Conservation (phyloP, 1,140 invertebrate species). For the Prorops nasuta region DNA sequence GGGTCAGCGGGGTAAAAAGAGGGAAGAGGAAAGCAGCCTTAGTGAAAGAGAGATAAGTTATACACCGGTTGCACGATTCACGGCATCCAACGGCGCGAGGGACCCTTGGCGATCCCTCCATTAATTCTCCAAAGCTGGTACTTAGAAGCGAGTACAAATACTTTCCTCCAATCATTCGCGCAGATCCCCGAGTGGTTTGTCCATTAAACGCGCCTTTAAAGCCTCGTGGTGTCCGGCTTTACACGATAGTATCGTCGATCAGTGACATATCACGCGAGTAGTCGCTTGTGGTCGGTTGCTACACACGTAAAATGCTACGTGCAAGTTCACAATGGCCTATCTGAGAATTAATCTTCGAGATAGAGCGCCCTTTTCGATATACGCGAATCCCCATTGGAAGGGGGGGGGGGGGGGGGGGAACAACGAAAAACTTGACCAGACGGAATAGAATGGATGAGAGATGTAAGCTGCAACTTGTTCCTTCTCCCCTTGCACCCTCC, state of each 20-base stretch:
- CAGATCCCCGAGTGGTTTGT: background rate
- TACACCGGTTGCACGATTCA: conserved; percentile 5
- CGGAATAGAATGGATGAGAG: too few relatives aligned
- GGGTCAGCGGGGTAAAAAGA: too few relatives aligned
- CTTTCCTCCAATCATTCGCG: conserved; percentile 2
- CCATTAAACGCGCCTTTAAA: background rate
- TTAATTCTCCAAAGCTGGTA: background rate
- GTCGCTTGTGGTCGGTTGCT: too few relatives aligned
- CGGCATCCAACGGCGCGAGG: background rate
- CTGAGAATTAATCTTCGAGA: conserved; percentile 6
- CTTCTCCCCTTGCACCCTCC: too few relatives aligned
- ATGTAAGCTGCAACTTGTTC: too few relatives aligned
- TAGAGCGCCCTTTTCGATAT: too few relatives aligned
- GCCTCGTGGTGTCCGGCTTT: background rate
- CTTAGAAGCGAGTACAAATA: background rate
- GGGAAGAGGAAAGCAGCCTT: too few relatives aligned
- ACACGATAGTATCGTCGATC: conserved; percentile 1
- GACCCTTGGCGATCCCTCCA: conserved; percentile 1
- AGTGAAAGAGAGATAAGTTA: too few relatives aligned
- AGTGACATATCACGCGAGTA: conserved; percentile 14
- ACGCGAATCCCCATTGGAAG: too few relatives aligned
- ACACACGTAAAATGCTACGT: background rate
- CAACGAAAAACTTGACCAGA: too few relatives aligned
- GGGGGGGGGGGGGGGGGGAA: too few relatives aligned
- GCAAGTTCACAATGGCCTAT: conserved; percentile 5